phyloP scores from a whole-genome alignment of 2,797 vertebrate species.

The Coracias cyanogaster region DNA sequence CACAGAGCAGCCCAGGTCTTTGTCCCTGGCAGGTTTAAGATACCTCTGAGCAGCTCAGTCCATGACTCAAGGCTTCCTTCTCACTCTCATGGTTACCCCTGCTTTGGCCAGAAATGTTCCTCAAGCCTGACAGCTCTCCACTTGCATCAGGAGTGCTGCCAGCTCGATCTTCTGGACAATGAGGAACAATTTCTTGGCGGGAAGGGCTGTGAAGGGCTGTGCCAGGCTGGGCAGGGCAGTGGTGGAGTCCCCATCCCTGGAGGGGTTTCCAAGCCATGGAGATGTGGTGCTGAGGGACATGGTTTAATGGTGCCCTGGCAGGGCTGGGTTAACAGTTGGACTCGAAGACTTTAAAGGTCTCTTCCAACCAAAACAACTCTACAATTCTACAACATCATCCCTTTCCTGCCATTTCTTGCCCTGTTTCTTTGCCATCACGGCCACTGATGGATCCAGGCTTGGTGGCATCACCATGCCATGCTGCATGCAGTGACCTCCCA shows the following conservation, averaged over 20 bases:
- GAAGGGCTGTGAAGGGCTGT: neutral
- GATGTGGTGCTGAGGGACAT: neutral
- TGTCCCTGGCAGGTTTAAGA: no score
- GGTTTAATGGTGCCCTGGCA: neutral
- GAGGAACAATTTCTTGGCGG: neutral
- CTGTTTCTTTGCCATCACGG: rapidly evolving
- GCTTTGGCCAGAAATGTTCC: no score
- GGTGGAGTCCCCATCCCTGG: neutral
- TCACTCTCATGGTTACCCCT: no score
- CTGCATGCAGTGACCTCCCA: rapidly evolving
- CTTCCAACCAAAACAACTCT: neutral
- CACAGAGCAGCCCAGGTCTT: no score
- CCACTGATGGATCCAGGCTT: rapidly evolving
- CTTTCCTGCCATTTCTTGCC: rapidly evolving
- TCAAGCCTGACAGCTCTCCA: no score
- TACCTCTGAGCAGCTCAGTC: no score
- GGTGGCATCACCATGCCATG: rapidly evolving
- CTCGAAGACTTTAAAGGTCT: neutral
- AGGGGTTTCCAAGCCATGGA: neutral
- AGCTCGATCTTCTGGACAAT: no score
- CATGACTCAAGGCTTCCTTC: no score
- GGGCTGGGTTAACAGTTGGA: neutral
- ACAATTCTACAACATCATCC: rapidly evolving
- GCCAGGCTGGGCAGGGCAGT: neutral
- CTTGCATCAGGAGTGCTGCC: no score